A percentile compares a stretch with the other conserved stretches of the same genome.
Conservation (phyloP, 2,888 invertebrate genomes). For the Drosophila suboccidentalis region DNA sequence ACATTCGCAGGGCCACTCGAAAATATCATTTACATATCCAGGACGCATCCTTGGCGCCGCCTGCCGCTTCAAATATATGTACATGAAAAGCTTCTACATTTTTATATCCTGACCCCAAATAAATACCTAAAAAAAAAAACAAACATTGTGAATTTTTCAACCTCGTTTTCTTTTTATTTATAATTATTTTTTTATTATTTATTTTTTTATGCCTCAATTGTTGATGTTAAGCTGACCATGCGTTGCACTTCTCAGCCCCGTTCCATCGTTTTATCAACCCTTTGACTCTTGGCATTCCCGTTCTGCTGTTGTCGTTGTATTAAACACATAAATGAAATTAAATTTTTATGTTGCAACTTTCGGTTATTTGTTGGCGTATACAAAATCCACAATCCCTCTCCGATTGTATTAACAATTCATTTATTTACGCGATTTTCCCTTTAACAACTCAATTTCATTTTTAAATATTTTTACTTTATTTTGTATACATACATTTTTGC, state of each 20-base stretch:
- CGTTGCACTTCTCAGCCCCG: slow-evolving; percentile 1
- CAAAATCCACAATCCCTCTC: background rate
- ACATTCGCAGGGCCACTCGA: slow-evolving; percentile 58
- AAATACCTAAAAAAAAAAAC: slow-evolving; percentile 3
- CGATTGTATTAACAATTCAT: slow-evolving; percentile 36
- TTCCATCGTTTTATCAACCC: slow-evolving; percentile 18
- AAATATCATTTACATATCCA: slow-evolving; percentile 80
- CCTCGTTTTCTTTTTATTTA: slow-evolving; percentile 23
- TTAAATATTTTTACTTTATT: slow-evolving; percentile 3
- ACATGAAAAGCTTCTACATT: slow-evolving; percentile 67
- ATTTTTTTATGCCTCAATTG: slow-evolving; percentile 31
- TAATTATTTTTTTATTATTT: slow-evolving; percentile 37
- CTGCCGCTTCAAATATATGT: slow-evolving; percentile 51
- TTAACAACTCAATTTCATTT: slow-evolving; percentile 8
- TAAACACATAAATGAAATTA: slow-evolving; percentile 56
- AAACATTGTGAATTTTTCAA: slow-evolving; percentile 8
- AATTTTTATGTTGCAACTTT: slow-evolving; percentile 51
- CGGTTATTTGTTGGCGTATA: slow-evolving; percentile 1
- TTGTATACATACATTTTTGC: slow-evolving; percentile 7
- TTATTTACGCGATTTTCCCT: slow-evolving; percentile 27
- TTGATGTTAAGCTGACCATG: slow-evolving; percentile 29
- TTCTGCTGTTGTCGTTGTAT: slow-evolving; percentile 22
- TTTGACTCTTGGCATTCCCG: slow-evolving; percentile 63
- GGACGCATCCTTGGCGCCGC: slow-evolving; percentile 52
- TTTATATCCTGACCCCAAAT: slow-evolving; percentile 37